Evolutionary conservation across 1,140 invertebrate genomes (phyloP).

Genomic region (Hylaeus volcanicus): DNA sequence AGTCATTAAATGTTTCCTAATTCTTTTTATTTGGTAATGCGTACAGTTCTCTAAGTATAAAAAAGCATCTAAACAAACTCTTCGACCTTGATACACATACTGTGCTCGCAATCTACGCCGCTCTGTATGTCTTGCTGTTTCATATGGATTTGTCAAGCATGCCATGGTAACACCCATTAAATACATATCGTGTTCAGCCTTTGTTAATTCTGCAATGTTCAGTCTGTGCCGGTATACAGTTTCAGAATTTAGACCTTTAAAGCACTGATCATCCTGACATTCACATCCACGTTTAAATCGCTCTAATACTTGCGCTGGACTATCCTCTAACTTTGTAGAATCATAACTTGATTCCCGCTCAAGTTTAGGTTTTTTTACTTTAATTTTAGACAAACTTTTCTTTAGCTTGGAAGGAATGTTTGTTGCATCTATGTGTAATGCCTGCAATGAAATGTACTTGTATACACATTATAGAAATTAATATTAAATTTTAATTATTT

Average conservation of each 20-base stretch:
- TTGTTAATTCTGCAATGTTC: constrained; percentile 89
- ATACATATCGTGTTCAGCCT: constrained; percentile 87
- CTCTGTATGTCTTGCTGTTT: constrained; percentile 87
- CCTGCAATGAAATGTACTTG: constrained; percentile 31
- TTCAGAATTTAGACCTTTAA: constrained; percentile 86
- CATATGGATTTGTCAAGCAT: constrained; percentile 87
- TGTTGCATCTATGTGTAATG: constrained; percentile 11
- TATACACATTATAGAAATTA: not conserved
- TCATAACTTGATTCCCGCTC: constrained; percentile 78
- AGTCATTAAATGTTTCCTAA: constrained; percentile 88
- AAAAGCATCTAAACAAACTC: constrained; percentile 89
- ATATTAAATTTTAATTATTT: not conserved
- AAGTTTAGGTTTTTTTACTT: constrained; percentile 80
- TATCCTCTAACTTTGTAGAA: constrained; percentile 82
- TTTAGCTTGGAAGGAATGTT: constrained; percentile 41
- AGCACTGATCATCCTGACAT: constrained; percentile 88
- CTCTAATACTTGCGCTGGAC: constrained; percentile 84
- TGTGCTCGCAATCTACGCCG: constrained; percentile 86
- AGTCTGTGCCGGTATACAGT: constrained; percentile 87
- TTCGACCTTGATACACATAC: constrained; percentile 88
- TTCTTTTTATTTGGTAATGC: constrained; percentile 89
- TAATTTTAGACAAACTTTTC: constrained; percentile 46
- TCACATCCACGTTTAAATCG: constrained; percentile 87
- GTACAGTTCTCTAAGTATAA: constrained; percentile 90
- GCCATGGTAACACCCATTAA: constrained; percentile 91